Conservation (phyloP, 2,113 vertebrate genomes). For the Phocoena phocoena region DNA sequence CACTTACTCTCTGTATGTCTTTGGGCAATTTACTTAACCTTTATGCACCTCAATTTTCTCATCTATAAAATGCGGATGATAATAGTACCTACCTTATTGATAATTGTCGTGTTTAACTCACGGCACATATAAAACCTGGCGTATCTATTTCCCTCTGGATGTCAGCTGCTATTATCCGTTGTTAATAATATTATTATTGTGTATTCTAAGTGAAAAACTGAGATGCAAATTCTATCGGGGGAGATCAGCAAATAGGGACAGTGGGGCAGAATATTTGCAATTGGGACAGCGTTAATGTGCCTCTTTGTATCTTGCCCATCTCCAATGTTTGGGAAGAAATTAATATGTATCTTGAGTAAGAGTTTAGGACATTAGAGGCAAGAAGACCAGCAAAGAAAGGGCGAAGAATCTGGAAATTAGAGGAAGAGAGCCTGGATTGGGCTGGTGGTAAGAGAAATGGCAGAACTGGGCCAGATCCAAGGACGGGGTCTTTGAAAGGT, state of each 20-base stretch:
- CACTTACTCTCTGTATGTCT: background rate
- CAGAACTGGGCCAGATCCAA: background rate
- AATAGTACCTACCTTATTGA: background rate
- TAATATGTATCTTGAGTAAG: background rate
- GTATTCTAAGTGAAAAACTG: conserved; percentile 10
- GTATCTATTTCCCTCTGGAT: background rate
- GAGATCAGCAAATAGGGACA: background rate
- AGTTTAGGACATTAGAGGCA: background rate
- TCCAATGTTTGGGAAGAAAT: background rate
- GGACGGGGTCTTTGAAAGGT: background rate
- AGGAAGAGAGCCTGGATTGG: background rate
- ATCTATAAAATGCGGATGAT: background rate
- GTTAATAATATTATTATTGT: background rate
- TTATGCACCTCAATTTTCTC: background rate
- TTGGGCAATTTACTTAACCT: background rate
- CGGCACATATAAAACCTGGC: background rate
- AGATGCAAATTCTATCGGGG: background rate
- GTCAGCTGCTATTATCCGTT: background rate
- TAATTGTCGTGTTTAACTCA: background rate
- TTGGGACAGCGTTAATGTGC: background rate
- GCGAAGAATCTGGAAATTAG: background rate
- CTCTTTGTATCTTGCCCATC: background rate
- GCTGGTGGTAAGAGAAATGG: background rate
- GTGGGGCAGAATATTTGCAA: background rate
- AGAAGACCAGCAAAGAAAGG: background rate